Evolutionary conservation across 2,113 vertebrate species (phyloP).

Genomic region (Isichthys henryi): DNA sequence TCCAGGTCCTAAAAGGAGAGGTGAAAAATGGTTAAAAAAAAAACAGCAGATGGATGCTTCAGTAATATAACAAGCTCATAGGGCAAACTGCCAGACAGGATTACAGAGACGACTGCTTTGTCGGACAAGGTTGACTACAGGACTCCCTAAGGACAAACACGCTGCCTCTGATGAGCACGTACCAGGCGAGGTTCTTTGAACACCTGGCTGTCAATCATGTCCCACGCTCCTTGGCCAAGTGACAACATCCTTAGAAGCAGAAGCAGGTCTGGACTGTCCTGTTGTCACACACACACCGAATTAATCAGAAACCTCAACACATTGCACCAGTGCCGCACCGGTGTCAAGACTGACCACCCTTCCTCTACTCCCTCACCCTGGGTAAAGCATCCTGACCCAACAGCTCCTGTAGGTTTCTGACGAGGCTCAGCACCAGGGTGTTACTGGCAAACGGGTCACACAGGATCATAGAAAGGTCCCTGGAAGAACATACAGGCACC

Average conservation of each 20-base stretch:
- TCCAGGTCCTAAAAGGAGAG: slow-evolving; percentile 69
- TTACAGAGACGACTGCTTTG: not conserved
- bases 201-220: slow-evolving; percentile 99
- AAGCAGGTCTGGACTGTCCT: slow-evolving; percentile 91
- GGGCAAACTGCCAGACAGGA: not conserved
- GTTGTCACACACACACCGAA: slow-evolving; percentile 30
- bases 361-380: slow-evolving; percentile 61
- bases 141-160: not conserved
- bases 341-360: not conserved
- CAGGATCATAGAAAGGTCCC: slow-evolving; percentile 95
- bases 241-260: slow-evolving; percentile 88
- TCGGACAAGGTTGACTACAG: not conserved
- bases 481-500: slow-evolving; percentile 34
- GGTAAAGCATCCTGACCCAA: slow-evolving; percentile 88
- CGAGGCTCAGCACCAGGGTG: slow-evolving; percentile 85
- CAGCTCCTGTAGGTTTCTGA: slow-evolving; percentile 88
- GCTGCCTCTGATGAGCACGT: slow-evolving; percentile 9
- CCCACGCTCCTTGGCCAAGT: slow-evolving; percentile 91
- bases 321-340: not conserved
- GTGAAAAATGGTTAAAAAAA: not conserved
- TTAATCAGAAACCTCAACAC: not conserved
- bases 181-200: slow-evolving; percentile 97
- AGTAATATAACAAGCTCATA: not conserved
- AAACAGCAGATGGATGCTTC: not conserved
- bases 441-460: slow-evolving; percentile 97